phyloP scores from a whole-genome alignment of 2,888 invertebrate species.

The Polyommatus icarus region DNA sequence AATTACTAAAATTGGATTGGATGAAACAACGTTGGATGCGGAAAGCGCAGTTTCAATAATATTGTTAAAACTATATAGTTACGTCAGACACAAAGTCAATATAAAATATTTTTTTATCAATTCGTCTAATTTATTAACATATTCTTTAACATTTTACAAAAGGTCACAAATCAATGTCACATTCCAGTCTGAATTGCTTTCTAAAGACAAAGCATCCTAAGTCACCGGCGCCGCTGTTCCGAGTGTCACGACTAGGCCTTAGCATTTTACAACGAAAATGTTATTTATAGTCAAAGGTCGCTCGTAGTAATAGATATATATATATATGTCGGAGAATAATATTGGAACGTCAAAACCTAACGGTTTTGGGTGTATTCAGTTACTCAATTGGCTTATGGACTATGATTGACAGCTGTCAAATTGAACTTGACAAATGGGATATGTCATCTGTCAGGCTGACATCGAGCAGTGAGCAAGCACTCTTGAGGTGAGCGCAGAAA shows the following conservation, averaged over 20 bases:
- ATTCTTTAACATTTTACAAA: conserved; percentile 19
- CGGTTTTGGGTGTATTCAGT: no score
- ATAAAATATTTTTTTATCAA: conserved; percentile 1
- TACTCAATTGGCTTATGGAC: no score
- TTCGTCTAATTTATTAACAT: conserved; percentile 2
- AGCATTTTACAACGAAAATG: conserved; percentile 10
- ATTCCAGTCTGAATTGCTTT: conserved; percentile 18
- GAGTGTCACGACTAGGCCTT: conserved; percentile 16
- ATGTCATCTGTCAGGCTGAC: no score
- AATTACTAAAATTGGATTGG: no score
- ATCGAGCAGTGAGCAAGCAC: no score
- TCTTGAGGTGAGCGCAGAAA: no score
- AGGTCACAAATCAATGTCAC: conserved; percentile 17
- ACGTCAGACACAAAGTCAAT: not conserved
- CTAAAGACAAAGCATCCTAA: conserved; percentile 20
- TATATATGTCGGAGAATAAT: no score
- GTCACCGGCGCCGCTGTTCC: not conserved
- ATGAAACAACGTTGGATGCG: no score
- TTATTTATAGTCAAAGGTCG: conserved; percentile 9
- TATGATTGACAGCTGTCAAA: no score
- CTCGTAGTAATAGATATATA: not conserved
- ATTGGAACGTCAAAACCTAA: no score
- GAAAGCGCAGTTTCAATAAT: not conserved
- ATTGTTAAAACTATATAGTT: not conserved
- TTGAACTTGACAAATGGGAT: no score